Base-by-base conservation (phyloP, 2,888 invertebrate genomes). In the Muschampia plurimacula region DNA sequence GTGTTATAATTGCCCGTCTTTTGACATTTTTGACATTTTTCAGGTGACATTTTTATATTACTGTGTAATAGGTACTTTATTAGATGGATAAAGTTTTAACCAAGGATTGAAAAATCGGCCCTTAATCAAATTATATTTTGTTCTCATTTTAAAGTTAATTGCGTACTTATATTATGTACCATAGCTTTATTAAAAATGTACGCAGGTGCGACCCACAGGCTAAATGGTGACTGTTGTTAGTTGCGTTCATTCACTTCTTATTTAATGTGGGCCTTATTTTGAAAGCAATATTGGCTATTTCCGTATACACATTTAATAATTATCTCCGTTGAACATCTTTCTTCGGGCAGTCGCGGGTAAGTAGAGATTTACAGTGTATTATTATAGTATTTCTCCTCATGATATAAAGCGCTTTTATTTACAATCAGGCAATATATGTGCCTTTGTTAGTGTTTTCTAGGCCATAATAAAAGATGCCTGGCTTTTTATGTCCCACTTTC, bases 181-280 rank as follows among this genome's bases (percentile, higher is more conserved):
- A 74, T 28, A 74, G 13, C 69, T 72, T 83, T 85, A 84, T 84
- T 86, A 83, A 85, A 80, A 77, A 74, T 75, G 79, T 77, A 82
- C 83, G 83, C 82, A 86, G 86, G 83, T 84, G 82, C 83, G 79
- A 82, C 84, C 89, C 85, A 82, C 84, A 85, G 86, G 89, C 80
- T 84, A 86, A 89, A 88, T 86, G 87, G 86, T 84, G 85, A 82
- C 81, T 49, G 78, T 77, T 13, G 8, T 4, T 12, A 15, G 15
- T 22, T 65, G 64, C n/a, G 15, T 55, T 70, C 57, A 46, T 79
- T 76, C 46, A 39, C 64, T 68, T 68, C 10, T 46, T 57, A 41
- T 71, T 36, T 4, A 2, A 36, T 59, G 28, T 60, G 39, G 15
- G 46, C 71, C 52, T 67, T 72, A 67, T 67, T 52, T 39, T 28